These are phyloP conservation scores for Empis stercorea DNA, from an alignment of 2,888 invertebrate species.

Conservation along the genomic window DNA sequence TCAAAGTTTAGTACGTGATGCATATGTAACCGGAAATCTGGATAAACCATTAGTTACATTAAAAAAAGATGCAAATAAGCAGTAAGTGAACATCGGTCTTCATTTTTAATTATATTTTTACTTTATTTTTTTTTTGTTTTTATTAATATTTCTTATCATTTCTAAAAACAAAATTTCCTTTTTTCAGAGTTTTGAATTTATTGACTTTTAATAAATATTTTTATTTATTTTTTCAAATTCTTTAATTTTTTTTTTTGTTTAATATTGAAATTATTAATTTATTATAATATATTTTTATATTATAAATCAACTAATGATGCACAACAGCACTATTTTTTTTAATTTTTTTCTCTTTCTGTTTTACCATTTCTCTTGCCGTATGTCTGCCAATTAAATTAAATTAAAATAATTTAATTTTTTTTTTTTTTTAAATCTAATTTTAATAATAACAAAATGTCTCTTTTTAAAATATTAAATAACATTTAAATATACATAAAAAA, in stretches of 20 bases:
- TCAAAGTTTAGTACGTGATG: slow-evolving; percentile 81
- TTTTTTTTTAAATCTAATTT: too few relatives aligned
- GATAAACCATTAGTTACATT: slow-evolving; percentile 48
- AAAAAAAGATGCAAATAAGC: slow-evolving; percentile 51
- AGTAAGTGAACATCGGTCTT: slow-evolving; percentile 48
- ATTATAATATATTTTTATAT: not conserved
- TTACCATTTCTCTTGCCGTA: too few relatives aligned
- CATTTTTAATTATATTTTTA: not conserved
- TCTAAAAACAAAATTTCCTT: too few relatives aligned
- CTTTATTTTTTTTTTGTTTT: not conserved
- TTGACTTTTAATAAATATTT: too few relatives aligned
- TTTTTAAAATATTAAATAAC: too few relatives aligned
- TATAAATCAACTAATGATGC: slow-evolving; percentile 8
- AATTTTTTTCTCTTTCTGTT: slow-evolving; percentile 14
- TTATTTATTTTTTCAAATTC: too few relatives aligned
- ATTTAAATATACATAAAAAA: too few relatives aligned
- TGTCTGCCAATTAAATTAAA: too few relatives aligned
- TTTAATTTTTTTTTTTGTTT: not conserved
- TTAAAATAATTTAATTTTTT: not conserved
- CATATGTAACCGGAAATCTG: slow-evolving; percentile 76
- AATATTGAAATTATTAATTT: not conserved
- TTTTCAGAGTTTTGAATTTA: too few relatives aligned
- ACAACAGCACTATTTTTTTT: slow-evolving; percentile 30
- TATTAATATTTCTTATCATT: not conserved
- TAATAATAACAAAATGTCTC: too few relatives aligned